Conservation (phyloP, 2,888 invertebrate species). For the Drosophila flavopinicola region DNA sequence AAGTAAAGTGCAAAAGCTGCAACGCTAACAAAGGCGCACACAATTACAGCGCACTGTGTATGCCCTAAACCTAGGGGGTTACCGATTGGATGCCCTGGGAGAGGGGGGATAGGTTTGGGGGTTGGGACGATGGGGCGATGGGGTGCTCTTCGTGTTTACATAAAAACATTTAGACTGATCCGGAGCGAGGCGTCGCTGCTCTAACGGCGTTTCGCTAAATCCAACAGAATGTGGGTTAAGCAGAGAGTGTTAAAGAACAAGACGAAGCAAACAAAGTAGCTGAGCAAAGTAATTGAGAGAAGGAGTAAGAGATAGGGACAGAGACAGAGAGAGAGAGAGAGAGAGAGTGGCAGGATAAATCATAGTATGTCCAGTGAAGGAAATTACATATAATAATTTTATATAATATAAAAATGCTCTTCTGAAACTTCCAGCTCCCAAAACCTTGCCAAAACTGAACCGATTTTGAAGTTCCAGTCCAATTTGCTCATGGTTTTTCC, state of each 20-base stretch:
- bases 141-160: slow-evolving; percentile 68
- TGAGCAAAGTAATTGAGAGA: background rate
- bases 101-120: background rate
- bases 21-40: slow-evolving; percentile 71
- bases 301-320: background rate
- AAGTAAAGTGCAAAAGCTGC: slow-evolving; percentile 76
- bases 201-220: slow-evolving; percentile 14
- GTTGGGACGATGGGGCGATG: slow-evolving; percentile 8
- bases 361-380: too few relatives aligned
- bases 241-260: slow-evolving; percentile 36
- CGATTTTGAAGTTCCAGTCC: too few relatives aligned
- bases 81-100: background rate
- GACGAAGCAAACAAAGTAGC: background rate
- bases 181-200: slow-evolving; percentile 38
- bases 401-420: too few relatives aligned
- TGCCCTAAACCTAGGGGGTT: background rate
- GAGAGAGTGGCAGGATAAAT: background rate
- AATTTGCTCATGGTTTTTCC: too few relatives aligned
- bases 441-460: too few relatives aligned
- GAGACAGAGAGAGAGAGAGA: background rate
- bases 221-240: slow-evolving; percentile 58
- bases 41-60: slow-evolving; percentile 56
- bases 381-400: too few relatives aligned
- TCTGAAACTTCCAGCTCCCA: too few relatives aligned
- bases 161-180: slow-evolving; percentile 73